Evolutionary conservation across 2,797 vertebrate species (phyloP), one percentile per base, ranked within the genome.

Genomic region (Pogonophryne albipinna): DNA sequence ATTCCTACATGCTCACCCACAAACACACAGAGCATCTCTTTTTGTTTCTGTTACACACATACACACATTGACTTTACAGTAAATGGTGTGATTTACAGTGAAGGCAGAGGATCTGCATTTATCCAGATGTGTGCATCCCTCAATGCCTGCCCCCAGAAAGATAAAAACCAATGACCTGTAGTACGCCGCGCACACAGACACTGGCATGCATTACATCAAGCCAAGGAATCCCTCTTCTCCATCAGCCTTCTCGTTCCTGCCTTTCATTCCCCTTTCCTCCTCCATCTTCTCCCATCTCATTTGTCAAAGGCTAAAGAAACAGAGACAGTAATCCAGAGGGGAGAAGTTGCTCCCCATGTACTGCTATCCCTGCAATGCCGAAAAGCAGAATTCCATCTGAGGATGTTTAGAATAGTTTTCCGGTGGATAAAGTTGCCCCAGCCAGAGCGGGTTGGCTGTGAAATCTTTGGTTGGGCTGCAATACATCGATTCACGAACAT

Each of bases 261-360:
- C 86, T 90, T 80, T 91, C 88, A 88, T 90, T 83, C 86, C 82
- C 84, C 77, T 9, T 65, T 76, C 85, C 91, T 93, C 91, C 92
- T 91, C 89, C 88, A 69, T 91, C 87, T 85, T 87, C 86, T 87
- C 80, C 83, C 85, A 70, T 91, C 85, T 87, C 89, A 89, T 94
- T 90, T 93, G 91, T 94, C 93, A 94, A 94, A 93, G 90, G 89
- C 89, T 88, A 92, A 89, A 88, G 92, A 91, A 94, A 92, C 93
- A 91, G 81, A 89, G 88, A 87, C 84, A 87, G 91, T 87, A 87
- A 87, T 90, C 85, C 74, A 46, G 80, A 80, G 85, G 85, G 87
- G 83, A 87, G 86, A 87, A 80, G 59, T 59, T 47, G 75, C 74
- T 86, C 77, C 80, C 82, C 47, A 1, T 67, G 82, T 64, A 55